A percentile compares a stretch with the other conserved stretches of the same genome.
Evolutionary conservation across 2,797 vertebrate genomes (phyloP).

Genomic region (Hydrolagus colliei): DNA sequence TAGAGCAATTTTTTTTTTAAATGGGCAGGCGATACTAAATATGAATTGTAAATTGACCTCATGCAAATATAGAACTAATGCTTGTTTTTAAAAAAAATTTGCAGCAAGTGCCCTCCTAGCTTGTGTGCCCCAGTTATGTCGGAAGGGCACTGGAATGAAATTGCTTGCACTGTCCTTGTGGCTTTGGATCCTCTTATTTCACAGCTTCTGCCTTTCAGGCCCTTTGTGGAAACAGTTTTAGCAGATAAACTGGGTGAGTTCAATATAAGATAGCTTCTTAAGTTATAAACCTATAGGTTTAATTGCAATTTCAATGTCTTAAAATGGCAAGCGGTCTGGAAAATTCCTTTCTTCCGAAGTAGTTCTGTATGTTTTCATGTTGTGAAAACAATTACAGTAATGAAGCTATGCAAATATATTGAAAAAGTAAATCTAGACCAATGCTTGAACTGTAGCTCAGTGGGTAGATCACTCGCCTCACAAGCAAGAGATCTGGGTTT

Average conservation of each 20-base stretch:
- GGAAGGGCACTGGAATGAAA: conserved; percentile 61
- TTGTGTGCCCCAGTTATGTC: conserved; percentile 58
- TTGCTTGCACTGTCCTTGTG: conserved; percentile 65
- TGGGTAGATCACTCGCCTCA: too few relatives aligned
- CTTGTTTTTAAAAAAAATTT: not conserved
- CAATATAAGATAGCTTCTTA: not conserved
- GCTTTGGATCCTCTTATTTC: conserved; percentile 71
- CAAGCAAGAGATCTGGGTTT: too few relatives aligned
- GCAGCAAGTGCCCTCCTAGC: conserved; percentile 80
- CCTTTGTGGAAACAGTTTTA: conserved; percentile 73
- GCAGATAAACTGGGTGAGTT: conserved; percentile 59
- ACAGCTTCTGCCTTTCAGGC: conserved; percentile 65
- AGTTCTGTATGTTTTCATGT: too few relatives aligned
- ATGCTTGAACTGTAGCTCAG: too few relatives aligned
- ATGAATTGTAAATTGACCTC: not conserved
- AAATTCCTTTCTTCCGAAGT: too few relatives aligned
- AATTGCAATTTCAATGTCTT: too few relatives aligned
- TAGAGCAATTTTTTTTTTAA: not conserved
- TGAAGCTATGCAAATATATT: too few relatives aligned
- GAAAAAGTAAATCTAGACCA: too few relatives aligned
- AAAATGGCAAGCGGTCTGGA: too few relatives aligned
- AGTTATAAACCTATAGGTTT: too few relatives aligned
- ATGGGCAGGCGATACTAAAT: not conserved
- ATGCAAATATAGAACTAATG: not conserved
- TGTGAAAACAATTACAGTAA: too few relatives aligned